These are phyloP conservation scores for Pseudochirops corinnae DNA, from an alignment of 2,797 vertebrate species.

Conservation along the genomic window DNA sequence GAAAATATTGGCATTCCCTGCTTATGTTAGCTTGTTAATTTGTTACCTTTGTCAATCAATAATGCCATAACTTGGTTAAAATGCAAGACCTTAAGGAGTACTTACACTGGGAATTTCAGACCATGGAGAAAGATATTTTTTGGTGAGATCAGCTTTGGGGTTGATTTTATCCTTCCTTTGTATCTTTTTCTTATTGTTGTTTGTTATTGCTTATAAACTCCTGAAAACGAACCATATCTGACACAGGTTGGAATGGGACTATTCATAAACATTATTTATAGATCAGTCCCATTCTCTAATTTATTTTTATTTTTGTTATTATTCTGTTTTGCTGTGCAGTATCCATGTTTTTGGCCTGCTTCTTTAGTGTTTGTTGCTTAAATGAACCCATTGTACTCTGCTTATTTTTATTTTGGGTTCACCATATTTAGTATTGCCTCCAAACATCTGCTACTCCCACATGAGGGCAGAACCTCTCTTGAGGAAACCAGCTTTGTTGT, in stretches of 20 bases:
- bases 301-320: background rate
- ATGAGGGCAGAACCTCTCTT: background rate
- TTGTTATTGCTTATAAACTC: background rate
- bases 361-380: background rate
- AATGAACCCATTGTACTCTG: background rate
- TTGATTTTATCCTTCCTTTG: background rate
- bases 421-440: conserved; percentile 1
- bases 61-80: background rate
- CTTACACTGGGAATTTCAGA: background rate
- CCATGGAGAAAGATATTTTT: background rate
- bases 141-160: background rate
- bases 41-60: background rate
- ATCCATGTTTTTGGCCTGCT: background rate
- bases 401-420: conserved; percentile 20
- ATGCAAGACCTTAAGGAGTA: background rate
- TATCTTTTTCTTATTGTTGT: background rate
- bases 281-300: background rate
- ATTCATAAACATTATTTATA: background rate
- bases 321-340: background rate
- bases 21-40: background rate
- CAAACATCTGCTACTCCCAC: background rate
- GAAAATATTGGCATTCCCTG: background rate
- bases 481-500: background rate
- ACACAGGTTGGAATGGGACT: background rate
- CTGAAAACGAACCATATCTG: background rate